A percentile compares a stretch with the other conserved stretches of the same genome.
Evolutionary conservation across 1,140 invertebrate genomes (phyloP).

Genomic region (Dinothrombium tinctorium): DNA sequence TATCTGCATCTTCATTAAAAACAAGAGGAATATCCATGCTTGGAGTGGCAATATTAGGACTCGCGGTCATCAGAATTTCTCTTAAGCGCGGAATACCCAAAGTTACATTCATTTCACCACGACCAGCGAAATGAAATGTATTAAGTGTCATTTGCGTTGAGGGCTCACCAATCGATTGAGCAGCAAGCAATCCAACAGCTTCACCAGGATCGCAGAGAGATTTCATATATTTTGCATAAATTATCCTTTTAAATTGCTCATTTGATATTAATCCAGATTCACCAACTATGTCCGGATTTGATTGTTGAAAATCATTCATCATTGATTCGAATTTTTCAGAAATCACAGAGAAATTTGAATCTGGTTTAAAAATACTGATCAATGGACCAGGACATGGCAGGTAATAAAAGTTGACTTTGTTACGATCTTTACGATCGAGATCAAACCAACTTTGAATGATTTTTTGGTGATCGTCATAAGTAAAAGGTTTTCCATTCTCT

Average conservation of each 20-base stretch:
- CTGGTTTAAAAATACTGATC: slow-evolving; percentile 36
- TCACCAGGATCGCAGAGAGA: slow-evolving; percentile 68
- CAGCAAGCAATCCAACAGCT: slow-evolving; percentile 80
- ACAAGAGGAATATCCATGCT: slow-evolving; percentile 75
- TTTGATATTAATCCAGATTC: not conserved
- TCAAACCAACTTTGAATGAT: slow-evolving; percentile 20
- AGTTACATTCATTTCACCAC: slow-evolving; percentile 99
- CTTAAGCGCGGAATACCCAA: slow-evolving; percentile 82
- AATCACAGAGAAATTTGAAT: slow-evolving; percentile 43
- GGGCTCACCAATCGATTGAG: slow-evolving; percentile 47
- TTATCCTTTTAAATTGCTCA: slow-evolving; percentile 34
- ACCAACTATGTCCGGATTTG: slow-evolving; percentile 12
- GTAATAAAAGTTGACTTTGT: not conserved
- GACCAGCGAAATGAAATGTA: slow-evolving; percentile 97
- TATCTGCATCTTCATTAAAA: slow-evolving; percentile 4
- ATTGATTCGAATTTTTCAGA: slow-evolving; percentile 49
- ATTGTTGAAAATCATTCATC: slow-evolving; percentile 31
- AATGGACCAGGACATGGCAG: slow-evolving; percentile 34
- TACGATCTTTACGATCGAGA: slow-evolving; percentile 17
- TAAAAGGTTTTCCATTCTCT: not conserved
- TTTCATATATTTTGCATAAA: slow-evolving; percentile 49
- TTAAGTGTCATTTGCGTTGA: slow-evolving; percentile 99
- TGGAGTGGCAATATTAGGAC: slow-evolving; percentile 75
- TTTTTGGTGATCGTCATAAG: slow-evolving; percentile 30
- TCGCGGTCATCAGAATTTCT: slow-evolving; percentile 91